Base-by-base conservation (phyloP, 2,888 invertebrate species). In the Alloplasta piceator region DNA sequence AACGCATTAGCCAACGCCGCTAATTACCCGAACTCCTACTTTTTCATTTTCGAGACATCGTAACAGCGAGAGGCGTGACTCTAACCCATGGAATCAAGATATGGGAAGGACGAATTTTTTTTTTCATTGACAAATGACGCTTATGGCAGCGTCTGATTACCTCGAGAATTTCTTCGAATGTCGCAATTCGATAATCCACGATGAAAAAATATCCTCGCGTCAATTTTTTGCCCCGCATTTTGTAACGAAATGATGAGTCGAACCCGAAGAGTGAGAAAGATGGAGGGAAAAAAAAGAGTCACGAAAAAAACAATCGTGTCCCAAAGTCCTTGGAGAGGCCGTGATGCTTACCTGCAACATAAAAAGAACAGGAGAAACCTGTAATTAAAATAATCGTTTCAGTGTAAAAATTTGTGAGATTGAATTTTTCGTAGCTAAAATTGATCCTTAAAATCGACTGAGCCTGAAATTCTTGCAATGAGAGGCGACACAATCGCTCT, bases 1-100 rank as follows among this genome's bases (percentile, higher is more conserved):
- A 85, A 88, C 88, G 89, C 89, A 89, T 90, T 89, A 88, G 87
- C 87, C 87, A 88, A 90, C 85, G 84, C 84, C 76, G 86, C 87
- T 90, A 89, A 90, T 90, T 89, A 89, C 78, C 67, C 85, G 78
- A 60, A 76, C 63, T 48, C 80, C 43, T 78, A 84, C 84, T 85
- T 83, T 78, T 82, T 83, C 85, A 85, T 86, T 89, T 85, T 80
- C 85, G 75, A 80, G 66, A 72, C 64, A 70, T 55, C 38, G 52
- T 66, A 75, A n/a, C 52, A 43, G 50, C 64, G n/a, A 85, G 84
- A 88, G 88, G 86, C 87, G 89, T 88, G 85, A 87, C 86, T 82
- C 64, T 66, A 48, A 66, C 68, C 60, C 67, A 68, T 38, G 14
- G 64, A 26, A 26, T 26, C 26, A 26, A 26, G 26, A 26, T n/a